Evolutionary conservation across 2,797 vertebrate species (phyloP).

Genomic region (Fringilla coelebs): DNA sequence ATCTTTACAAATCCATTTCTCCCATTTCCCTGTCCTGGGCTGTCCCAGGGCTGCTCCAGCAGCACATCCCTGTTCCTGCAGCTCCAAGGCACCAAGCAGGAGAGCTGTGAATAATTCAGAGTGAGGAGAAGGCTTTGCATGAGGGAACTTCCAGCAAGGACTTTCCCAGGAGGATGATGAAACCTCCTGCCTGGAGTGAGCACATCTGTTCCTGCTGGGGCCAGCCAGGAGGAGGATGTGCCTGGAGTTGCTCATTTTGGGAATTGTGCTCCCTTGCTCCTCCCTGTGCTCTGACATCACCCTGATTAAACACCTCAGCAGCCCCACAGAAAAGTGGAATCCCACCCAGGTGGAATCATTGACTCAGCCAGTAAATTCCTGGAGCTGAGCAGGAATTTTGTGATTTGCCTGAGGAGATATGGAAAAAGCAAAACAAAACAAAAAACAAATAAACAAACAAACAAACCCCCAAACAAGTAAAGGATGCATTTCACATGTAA

Average conservation of each 20-base stretch:
- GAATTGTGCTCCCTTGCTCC: neutral
- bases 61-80: neutral
- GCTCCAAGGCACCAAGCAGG: neutral
- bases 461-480: neutral
- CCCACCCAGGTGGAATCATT: neutral
- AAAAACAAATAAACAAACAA: too few species aligned
- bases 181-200: neutral
- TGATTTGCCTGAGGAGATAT: neutral
- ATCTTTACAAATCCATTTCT: neutral
- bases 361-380: neutral
- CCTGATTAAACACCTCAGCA: neutral
- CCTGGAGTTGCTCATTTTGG: constrained; percentile 11
- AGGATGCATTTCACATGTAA: neutral
- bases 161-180: constrained; percentile 46
- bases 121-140: constrained; percentile 19
- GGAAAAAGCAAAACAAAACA: accelerated
- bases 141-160: constrained; percentile 42
- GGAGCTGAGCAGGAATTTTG: neutral
- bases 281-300: neutral
- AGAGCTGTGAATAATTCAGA: neutral
- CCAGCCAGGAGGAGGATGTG: neutral
- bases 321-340: neutral
- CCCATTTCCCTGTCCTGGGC: neutral
- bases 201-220: neutral
- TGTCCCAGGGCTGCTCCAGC: neutral